phyloP scores from a whole-genome alignment of 1,140 invertebrate genomes.

The Magallana gigas region DNA sequence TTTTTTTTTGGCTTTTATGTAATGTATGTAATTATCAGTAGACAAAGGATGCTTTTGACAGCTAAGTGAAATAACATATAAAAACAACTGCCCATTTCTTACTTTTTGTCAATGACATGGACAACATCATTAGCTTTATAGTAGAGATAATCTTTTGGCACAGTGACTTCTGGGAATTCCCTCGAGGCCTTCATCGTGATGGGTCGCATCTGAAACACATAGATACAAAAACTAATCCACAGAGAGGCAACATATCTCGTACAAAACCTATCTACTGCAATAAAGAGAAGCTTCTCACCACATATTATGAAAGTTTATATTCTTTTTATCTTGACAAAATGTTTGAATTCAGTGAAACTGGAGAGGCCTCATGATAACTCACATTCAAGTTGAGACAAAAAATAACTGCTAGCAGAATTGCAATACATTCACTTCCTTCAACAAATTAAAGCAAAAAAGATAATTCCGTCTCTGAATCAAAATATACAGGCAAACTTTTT shows the following conservation, averaged over 20 bases:
- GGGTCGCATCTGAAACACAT: conserved; percentile 83
- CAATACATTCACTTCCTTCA: not conserved
- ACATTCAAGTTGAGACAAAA: not conserved
- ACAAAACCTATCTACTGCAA: no score
- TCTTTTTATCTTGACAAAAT: not conserved
- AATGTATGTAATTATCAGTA: not conserved
- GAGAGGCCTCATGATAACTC: conserved; percentile 1
- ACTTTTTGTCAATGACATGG: conserved; percentile 95
- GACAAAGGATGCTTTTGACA: not conserved
- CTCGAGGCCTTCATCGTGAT: conserved; percentile 91
- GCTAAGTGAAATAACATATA: not conserved
- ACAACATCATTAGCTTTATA: conserved; percentile 95
- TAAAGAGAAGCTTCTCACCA: not conserved
- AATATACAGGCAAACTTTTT: conserved; percentile 8
- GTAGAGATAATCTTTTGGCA: conserved; percentile 85
- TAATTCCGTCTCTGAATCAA: conserved; percentile 18
- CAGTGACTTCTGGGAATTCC: conserved; percentile 78
- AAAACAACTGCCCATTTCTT: conserved; percentile 62
- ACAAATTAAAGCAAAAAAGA: not conserved
- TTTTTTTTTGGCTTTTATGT: not conserved
- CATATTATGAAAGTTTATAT: conserved; percentile 1
- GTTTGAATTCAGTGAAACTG: conserved; percentile 13
- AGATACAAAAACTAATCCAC: conserved; percentile 18
- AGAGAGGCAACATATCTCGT: not conserved
- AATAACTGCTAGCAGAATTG: conserved; percentile 1